These are phyloP conservation scores for Halocynthia aurantium DNA, from an alignment of 23 tunicate genomes.

Conservation along the genomic window DNA sequence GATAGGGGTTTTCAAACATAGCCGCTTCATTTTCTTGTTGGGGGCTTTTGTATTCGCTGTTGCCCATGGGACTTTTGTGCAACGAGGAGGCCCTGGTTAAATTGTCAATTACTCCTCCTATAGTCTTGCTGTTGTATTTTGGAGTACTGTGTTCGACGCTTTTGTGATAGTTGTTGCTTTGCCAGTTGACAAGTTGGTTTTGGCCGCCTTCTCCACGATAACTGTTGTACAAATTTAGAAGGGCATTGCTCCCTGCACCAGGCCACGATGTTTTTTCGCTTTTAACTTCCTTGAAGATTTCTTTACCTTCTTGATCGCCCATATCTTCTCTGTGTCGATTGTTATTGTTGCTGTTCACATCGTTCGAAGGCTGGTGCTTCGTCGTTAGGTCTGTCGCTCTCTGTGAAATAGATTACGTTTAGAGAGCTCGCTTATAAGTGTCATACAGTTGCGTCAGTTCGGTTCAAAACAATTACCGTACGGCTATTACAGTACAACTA, in stretches of 20 bases:
- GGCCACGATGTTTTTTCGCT: slow-evolving; percentile 16
- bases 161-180: neutral
- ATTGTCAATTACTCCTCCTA: slow-evolving; percentile 15
- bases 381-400: neutral
- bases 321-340: neutral
- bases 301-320: neutral
- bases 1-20: slow-evolving; percentile 11
- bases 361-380: neutral
- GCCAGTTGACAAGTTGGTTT: no score
- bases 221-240: slow-evolving; percentile 12
- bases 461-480: no score
- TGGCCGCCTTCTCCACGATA: slow-evolving; percentile 2
- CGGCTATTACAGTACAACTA: no score
- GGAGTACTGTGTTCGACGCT: slow-evolving; percentile 5
- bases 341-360: neutral
- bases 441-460: no score
- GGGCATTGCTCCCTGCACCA: neutral
- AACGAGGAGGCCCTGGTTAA: slow-evolving; percentile 6
- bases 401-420: neutral
- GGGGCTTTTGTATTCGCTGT: neutral
- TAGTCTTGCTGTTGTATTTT: slow-evolving; percentile 1
- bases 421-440: no score
- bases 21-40: neutral
- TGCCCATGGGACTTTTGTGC: neutral
- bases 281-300: neutral